A percentile compares a stretch with the other conserved stretches of the same genome.
Evolutionary conservation across 2,888 invertebrate species (phyloP).

Genomic region (Ophonus ardosiacus): DNA sequence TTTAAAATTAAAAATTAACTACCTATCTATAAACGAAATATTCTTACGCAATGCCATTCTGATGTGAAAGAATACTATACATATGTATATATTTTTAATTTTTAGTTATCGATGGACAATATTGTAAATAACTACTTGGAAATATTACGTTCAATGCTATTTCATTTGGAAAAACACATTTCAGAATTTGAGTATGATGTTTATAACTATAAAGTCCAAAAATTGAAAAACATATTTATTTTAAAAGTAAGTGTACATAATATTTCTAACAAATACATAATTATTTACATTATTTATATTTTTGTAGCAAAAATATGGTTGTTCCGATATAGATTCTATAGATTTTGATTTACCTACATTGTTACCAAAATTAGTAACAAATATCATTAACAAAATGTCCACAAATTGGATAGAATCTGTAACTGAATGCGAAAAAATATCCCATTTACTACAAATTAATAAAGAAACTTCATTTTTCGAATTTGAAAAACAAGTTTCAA

Average conservation of each 20-base stretch:
- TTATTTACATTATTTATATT: not conserved
- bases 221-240: conserved; percentile 47
- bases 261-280: conserved; percentile 3
- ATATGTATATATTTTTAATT: conserved; percentile 1
- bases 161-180: conserved; percentile 15
- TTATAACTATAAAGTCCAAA: conserved; percentile 2
- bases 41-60: no score
- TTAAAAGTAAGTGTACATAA: conserved; percentile 36
- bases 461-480: conserved; percentile 67
- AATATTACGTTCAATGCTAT: conserved; percentile 6
- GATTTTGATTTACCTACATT: conserved; percentile 22
- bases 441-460: conserved; percentile 66
- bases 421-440: conserved; percentile 67
- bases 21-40: no score
- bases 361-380: conserved; percentile 33
- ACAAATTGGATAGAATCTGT: conserved; percentile 52
- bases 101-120: not conserved
- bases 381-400: conserved; percentile 20
- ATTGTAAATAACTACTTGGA: conserved; percentile 33
- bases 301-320: conserved; percentile 47
- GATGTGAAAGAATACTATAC: no score
- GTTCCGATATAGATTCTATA: conserved; percentile 15
- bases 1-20: no score
- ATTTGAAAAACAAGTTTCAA: conserved; percentile 67
- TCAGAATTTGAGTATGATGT: conserved; percentile 15